Evolutionary conservation across 2,888 invertebrate genomes (phyloP).

Genomic region (Epirrhoe tristata): DNA sequence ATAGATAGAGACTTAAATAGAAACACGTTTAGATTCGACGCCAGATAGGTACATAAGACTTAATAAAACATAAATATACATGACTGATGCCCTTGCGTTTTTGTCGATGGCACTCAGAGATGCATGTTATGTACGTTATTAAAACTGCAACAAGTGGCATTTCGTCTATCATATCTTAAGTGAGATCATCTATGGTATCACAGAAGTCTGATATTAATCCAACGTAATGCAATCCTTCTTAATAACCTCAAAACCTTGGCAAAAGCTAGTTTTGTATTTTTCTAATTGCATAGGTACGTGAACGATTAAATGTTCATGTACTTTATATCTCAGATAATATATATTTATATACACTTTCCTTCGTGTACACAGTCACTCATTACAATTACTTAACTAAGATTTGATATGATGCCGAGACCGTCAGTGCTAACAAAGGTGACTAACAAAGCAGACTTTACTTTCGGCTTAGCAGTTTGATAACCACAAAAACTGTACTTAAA

Average conservation of each 20-base stretch:
- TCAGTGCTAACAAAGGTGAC: constrained; percentile 16
- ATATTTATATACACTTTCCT: too few species aligned
- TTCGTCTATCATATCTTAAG: constrained; percentile 6
- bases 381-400: neutral
- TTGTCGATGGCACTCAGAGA: constrained; percentile 4
- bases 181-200: constrained; percentile 21
- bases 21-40: constrained; percentile 8
- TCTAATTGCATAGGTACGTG: neutral
- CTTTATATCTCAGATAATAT: too few species aligned
- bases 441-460: constrained; percentile 30
- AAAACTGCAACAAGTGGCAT: constrained; percentile 14
- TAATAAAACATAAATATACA: constrained; percentile 13
- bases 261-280: neutral
- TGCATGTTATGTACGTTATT: constrained; percentile 16
- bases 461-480: constrained; percentile 24
- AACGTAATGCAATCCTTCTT: neutral
- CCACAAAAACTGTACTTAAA: constrained; percentile 28
- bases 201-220: constrained; percentile 9
- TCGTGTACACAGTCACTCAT: neutral
- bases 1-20: constrained; percentile 2
- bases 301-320: neutral
- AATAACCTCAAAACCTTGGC: neutral
- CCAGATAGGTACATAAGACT: constrained; percentile 6
- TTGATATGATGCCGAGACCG: neutral
- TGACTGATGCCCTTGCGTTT: constrained; percentile 20